Conservation (phyloP, 64 coral and sea anemone genomes). For the Catalaphyllia jardinei region DNA sequence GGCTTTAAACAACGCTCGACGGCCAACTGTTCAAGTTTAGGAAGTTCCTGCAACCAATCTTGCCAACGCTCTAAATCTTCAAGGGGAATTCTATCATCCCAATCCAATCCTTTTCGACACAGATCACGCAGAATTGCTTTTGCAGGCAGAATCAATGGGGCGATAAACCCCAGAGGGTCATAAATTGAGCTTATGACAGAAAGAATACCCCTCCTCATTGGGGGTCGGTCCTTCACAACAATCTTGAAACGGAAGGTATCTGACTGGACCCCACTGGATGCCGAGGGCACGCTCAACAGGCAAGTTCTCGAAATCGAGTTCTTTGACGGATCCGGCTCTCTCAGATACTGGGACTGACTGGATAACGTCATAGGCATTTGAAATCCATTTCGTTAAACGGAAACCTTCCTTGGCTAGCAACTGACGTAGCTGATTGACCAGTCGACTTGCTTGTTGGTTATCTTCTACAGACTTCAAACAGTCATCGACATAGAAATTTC, state of each 20-base stretch:
- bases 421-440: slow-evolving; percentile 27
- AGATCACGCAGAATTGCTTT: not conserved
- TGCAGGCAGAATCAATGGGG: not conserved
- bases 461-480: slow-evolving; percentile 31
- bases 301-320: slow-evolving; percentile 1
- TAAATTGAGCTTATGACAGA: not conserved
- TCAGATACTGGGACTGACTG: slow-evolving; percentile 2
- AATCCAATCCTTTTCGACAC: not conserved
- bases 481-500: slow-evolving; percentile 31
- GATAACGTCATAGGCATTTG: not conserved
- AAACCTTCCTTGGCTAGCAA: slow-evolving; percentile 23
- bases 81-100: not conserved
- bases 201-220: slow-evolving; percentile 9
- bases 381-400: slow-evolving; percentile 6
- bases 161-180: not conserved
- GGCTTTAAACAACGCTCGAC: not conserved
- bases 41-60: too few species aligned
- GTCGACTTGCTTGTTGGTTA: slow-evolving; percentile 1
- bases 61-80: not conserved
- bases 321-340: slow-evolving; percentile 12
- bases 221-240: not conserved
- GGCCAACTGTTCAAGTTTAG: not conserved
- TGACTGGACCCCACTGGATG: slow-evolving; percentile 1
- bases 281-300: slow-evolving; percentile 11
- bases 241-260: not conserved